Percentiles rank a stretch among this genome's conserved stretches.
Conservation (phyloP, 2,888 invertebrate species). For the Pimpla rufipes region DNA sequence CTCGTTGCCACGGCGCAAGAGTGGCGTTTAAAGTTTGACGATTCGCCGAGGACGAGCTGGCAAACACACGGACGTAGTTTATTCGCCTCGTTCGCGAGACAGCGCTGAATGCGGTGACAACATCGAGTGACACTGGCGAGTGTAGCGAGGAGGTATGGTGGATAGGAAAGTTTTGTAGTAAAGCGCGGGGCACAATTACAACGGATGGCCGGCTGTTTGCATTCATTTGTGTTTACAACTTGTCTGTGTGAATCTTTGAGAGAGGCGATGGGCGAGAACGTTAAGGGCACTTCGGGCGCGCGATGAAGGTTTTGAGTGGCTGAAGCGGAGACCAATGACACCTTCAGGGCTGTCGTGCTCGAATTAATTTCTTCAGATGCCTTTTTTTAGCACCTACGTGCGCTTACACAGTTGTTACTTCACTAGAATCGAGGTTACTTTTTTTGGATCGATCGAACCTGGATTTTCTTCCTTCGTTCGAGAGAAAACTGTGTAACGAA, state of each 20-base stretch:
- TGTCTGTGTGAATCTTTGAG: not conserved
- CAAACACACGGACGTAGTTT: not conserved
- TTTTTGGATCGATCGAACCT: no score
- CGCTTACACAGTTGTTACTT: no score
- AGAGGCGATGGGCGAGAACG: not conserved
- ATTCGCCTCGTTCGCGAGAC: not conserved
- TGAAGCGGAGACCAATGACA: not conserved
- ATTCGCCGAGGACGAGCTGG: slow-evolving; percentile 2
- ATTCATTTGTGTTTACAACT: not conserved
- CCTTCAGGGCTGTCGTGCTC: not conserved
- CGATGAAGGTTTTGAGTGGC: not conserved
- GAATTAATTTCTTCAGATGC: no score
- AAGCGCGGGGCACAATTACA: not conserved
- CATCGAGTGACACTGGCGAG: not conserved
- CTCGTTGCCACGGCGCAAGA: not conserved
- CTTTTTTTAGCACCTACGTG: no score
- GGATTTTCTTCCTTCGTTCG: no score
- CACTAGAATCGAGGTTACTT: no score
- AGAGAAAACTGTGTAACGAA: no score
- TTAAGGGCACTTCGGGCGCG: not conserved
- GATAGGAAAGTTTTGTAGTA: not conserved
- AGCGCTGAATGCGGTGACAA: not conserved
- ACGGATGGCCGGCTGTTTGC: not conserved
- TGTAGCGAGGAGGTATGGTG: no score
- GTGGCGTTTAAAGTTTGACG: not conserved